Base-by-base conservation (phyloP, 1,140 invertebrate genomes). In the Watersipora subatra region DNA sequence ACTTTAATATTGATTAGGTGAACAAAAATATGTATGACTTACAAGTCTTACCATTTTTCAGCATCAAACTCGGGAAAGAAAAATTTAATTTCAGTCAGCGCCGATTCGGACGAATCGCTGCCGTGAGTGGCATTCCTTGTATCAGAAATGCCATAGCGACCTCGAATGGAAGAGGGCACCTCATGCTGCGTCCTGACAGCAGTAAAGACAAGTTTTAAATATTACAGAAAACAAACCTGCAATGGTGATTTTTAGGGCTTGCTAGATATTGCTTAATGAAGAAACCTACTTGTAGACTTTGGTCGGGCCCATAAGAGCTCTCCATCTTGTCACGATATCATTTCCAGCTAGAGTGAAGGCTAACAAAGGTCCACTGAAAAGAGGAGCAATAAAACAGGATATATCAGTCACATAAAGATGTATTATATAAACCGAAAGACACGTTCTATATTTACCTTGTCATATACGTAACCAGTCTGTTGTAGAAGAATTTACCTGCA, bases 71-170 rank as follows among this genome's bases (percentile, higher is more conserved):
- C 85, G 26, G 89, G 88, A 76, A 93, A 92, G 71, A 93, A 87
- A 73, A 93, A 87, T 58, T 80, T 73, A 59, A 92, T 90, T 82
- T 95, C 92, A 65, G 84, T 82, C 68, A 78, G 72, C 1, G 87
- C 89, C 28, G 89, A 90, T 75, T 86, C 82, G 64, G 79, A 72
- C 0, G 90, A 92, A 85, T 94, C 91, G 86, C 91, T 93, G 29
- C 92, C 92, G 81, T 95, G 92, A 59, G 87, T 86, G 22, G 89
- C 90, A 83, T 96, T 96, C 75, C 91, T 87, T 0, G 92, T 94
- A 77, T 95, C 92, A 0, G 91, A 90, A 1, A 93, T 76, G 0
- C 92, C 92, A 84, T 87, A 93, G 70, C 84, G 80, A 1, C 89
- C 90, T 71, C 92, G 81, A 64, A 95, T 86, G 67, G 85, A 86